A percentile compares a stretch with the other conserved stretches of the same genome.
phyloP scores from a whole-genome alignment of 2,797 vertebrate genomes.

The Pachyuromys duprasi region DNA sequence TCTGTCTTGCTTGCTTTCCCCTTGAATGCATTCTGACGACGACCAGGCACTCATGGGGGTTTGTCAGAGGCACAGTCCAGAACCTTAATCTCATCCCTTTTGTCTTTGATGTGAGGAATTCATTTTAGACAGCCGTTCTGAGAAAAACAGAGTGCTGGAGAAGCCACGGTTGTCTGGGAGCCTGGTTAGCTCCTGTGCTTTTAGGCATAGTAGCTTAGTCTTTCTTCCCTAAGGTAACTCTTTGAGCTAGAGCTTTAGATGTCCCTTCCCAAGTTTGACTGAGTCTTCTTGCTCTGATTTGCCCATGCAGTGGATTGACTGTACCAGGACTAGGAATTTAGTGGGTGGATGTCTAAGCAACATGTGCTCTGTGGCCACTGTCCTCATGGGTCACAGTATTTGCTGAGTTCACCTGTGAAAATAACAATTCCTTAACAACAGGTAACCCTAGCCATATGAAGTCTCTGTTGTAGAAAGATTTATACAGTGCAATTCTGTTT shows the following conservation, averaged over 20 bases:
- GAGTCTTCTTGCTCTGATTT: slow-evolving; percentile 77
- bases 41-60: slow-evolving; percentile 19
- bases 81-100: slow-evolving; percentile 64
- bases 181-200: slow-evolving; percentile 63
- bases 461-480: slow-evolving; percentile 78
- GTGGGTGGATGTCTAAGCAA: slow-evolving; percentile 46
- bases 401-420: slow-evolving; percentile 54
- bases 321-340: slow-evolving; percentile 59
- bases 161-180: slow-evolving; percentile 65
- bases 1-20: slow-evolving; percentile 68
- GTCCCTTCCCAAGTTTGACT: slow-evolving; percentile 57
- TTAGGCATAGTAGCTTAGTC: slow-evolving; percentile 71
- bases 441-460: slow-evolving; percentile 64
- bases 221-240: slow-evolving; percentile 68
- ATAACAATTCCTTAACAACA: slow-evolving; percentile 10
- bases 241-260: slow-evolving; percentile 48
- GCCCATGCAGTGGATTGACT: slow-evolving; percentile 4
- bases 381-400: slow-evolving; percentile 50
- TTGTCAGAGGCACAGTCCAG: slow-evolving; percentile 54
- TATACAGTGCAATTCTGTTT: slow-evolving; percentile 80
- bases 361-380: slow-evolving; percentile 66
- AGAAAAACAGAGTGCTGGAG: slow-evolving; percentile 73
- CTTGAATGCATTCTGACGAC: slow-evolving; percentile 66
- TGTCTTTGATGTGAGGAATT: slow-evolving; percentile 74
- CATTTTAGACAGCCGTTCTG: slow-evolving; percentile 74